Evolutionary conservation across 2,113 vertebrate species (phyloP).

Genomic region (Meleagris gallopavo): DNA sequence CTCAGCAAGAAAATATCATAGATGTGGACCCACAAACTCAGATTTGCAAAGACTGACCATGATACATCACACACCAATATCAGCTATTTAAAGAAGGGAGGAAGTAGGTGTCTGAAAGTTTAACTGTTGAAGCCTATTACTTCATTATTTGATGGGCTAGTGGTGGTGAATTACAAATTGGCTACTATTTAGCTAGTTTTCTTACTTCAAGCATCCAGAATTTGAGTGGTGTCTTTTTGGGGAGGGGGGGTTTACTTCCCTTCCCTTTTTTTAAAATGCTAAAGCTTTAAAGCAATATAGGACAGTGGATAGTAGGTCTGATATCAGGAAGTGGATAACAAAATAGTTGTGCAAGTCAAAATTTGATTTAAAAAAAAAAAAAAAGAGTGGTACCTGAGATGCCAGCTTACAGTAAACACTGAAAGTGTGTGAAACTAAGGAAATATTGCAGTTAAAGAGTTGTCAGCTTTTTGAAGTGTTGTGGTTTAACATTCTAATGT

Average conservation of each 20-base stretch:
- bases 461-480: background rate
- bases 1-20: background rate
- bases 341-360: background rate
- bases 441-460: background rate
- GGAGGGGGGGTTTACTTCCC: too few relatives aligned
- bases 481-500: background rate
- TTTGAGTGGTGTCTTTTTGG: background rate
- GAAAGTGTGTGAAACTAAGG: background rate
- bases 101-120: background rate
- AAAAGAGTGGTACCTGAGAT: background rate
- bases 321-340: background rate
- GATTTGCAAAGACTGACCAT: background rate
- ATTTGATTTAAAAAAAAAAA: too few relatives aligned
- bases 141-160: background rate
- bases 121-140: background rate
- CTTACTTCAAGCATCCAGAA: background rate
- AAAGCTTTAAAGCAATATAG: rapidly evolving
- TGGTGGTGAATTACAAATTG: background rate
- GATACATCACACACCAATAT: background rate
- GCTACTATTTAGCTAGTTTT: background rate
- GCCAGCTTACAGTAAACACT: background rate
- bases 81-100: background rate
- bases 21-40: background rate
- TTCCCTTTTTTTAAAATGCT: too few relatives aligned
- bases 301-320: rapidly evolving